Conservation (phyloP, 2,797 vertebrate genomes). For the Aphelocoma californica region DNA sequence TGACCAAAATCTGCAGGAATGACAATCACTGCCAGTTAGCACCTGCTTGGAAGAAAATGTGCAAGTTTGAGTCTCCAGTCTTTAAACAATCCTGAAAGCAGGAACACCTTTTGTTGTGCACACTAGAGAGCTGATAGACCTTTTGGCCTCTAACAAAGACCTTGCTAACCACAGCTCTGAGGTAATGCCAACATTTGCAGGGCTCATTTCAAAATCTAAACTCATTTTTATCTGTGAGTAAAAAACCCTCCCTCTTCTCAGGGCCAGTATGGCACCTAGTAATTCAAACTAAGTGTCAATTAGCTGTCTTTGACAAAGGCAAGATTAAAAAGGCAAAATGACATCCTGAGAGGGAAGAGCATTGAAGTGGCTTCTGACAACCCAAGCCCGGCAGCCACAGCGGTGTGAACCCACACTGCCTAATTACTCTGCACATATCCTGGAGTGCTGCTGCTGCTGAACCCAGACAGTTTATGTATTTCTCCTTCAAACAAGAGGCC, state of each 20-base stretch:
- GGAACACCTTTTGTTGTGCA: background rate
- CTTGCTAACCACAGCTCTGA: background rate
- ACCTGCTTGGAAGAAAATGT: background rate
- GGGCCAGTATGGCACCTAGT: rapidly evolving
- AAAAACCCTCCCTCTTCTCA: background rate
- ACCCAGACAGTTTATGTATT: background rate
- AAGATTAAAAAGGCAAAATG: background rate
- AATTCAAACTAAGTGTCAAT: background rate
- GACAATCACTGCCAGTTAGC: background rate
- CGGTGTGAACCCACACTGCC: background rate
- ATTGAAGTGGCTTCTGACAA: background rate
- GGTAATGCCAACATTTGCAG: background rate
- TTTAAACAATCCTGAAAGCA: background rate
- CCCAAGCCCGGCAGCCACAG: background rate
- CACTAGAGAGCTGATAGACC: background rate
- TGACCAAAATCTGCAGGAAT: background rate
- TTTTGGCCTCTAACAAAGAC: background rate
- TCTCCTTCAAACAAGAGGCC: background rate
- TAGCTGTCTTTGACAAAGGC: background rate
- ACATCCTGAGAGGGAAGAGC: background rate
- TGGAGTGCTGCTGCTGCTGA: background rate
- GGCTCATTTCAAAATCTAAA: background rate
- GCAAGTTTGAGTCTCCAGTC: background rate
- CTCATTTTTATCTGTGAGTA: background rate
- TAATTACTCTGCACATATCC: background rate